Conservation (phyloP, 2,888 invertebrate genomes). For the Apodemia hepburni region DNA sequence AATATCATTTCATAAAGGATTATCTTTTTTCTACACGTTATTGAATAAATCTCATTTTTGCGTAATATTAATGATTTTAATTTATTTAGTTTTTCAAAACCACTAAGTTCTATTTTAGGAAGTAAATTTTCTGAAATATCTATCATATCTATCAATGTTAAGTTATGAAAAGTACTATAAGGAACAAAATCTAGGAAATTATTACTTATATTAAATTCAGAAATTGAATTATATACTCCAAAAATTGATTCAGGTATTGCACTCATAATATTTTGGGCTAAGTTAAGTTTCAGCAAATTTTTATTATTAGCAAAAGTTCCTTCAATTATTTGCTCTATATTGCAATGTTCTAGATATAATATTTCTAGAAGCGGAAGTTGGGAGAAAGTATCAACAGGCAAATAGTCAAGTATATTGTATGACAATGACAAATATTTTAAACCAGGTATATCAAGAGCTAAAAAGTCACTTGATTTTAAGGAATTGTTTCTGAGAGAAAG, state of each 20-base stretch:
- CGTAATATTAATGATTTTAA: slow-evolving; percentile 60
- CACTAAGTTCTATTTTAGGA: slow-evolving; percentile 85
- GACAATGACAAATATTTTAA: slow-evolving; percentile 86
- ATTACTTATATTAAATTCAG: slow-evolving; percentile 87
- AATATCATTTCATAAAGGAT: slow-evolving; percentile 52
- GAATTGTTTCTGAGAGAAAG: slow-evolving; percentile 88
- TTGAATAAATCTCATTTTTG: slow-evolving; percentile 65
- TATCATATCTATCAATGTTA: slow-evolving; percentile 86
- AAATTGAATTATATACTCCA: slow-evolving; percentile 83
- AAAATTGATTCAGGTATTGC: slow-evolving; percentile 84
- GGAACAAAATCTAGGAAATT: slow-evolving; percentile 89
- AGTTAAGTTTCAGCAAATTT: slow-evolving; percentile 85
- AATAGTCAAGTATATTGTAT: slow-evolving; percentile 88
- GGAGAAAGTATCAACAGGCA: slow-evolving; percentile 85
- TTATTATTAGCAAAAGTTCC: slow-evolving; percentile 87
- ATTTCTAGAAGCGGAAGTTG: slow-evolving; percentile 89
- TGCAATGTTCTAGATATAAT: slow-evolving; percentile 85
- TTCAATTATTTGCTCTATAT: slow-evolving; percentile 83
- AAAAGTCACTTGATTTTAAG: slow-evolving; percentile 83
- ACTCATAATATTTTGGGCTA: slow-evolving; percentile 86
- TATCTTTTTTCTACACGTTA: slow-evolving; percentile 59
- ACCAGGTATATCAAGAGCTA: slow-evolving; percentile 87
- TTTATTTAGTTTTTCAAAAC: slow-evolving; percentile 57
- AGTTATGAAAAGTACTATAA: slow-evolving; percentile 87
- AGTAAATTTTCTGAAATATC: slow-evolving; percentile 85